Percentiles rank a stretch among this genome's conserved stretches.
phyloP scores from a whole-genome alignment of 1,140 invertebrate species.

The Lutraria rhynchaena region DNA sequence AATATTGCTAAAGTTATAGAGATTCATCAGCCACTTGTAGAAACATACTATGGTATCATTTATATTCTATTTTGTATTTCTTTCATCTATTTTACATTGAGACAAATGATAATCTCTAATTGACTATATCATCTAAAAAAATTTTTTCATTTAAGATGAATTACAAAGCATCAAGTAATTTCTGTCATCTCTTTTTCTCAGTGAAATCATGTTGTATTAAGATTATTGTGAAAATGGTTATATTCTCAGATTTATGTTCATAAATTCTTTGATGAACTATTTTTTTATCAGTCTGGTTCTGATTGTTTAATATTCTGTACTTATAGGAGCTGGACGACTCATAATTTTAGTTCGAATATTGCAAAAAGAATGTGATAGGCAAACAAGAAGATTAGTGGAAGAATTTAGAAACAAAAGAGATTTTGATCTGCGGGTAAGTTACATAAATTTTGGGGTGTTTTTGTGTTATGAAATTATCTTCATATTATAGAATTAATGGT shows the following conservation, averaged over 20 bases:
- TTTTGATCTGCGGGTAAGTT: constrained; percentile 87
- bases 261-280: no score
- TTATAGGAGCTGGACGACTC: constrained; percentile 87
- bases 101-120: neutral
- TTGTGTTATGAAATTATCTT: neutral
- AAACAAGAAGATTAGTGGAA: constrained; percentile 86
- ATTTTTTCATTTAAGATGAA: neutral
- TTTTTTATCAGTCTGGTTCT: no score
- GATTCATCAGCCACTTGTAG: constrained; percentile 95
- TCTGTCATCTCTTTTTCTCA: no score
- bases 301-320: no score
- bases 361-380: constrained; percentile 94
- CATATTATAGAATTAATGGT: neutral
- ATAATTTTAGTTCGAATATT: constrained; percentile 88
- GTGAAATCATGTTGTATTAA: no score
- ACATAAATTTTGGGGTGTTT: neutral
- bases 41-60: constrained; percentile 94
- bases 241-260: no score
- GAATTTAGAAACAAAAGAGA: constrained; percentile 91
- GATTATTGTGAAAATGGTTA: no score
- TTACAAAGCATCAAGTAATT: no score
- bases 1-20: constrained; percentile 93
- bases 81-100: neutral
- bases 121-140: neutral
- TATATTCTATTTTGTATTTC: no score